Evolutionary conservation across 1,140 invertebrate genomes (phyloP), one percentile per base, ranked within the genome.

Genomic region (Sinonovacula constricta): DNA sequence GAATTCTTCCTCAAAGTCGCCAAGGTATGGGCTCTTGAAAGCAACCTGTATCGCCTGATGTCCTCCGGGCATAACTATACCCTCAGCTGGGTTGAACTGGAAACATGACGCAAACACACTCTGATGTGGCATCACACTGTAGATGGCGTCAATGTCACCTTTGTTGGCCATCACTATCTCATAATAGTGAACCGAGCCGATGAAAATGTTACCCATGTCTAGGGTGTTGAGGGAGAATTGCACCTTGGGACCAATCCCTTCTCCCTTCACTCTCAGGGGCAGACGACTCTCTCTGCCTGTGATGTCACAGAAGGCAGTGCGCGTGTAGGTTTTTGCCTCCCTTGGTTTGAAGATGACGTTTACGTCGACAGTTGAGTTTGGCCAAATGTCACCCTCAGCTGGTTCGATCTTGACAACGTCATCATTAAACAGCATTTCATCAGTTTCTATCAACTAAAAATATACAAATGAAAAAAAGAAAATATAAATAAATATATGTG

Each of bases 311-410:
- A 87, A 91, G 28, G 88, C 89, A 28, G 87, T 91, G 26, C 84
- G 67, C 15, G 83, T 87, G 81, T 91, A 91, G n/a, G 70, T 82
- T 54, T 86, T 85, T 30, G 89, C 89, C 81, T 91, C 86, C 36
- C 86, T 79, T 69, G 91, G 91, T 68, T 88, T 88, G 81, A 92
- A 91, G 67, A 90, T 86, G 7, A 92, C 80, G 65, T 72, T 90
- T 24, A 91, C 83, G 59, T 91, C 87, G 51, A 85, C 80, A 45
- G 83, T 81, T 1, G 87, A 88, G 71, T 91, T 87, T 56, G 91
- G 91, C 91, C 91, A 92, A 33, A 92, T 89, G 49, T 92, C 90
- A 22, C 90, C 91, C 60, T 91, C 91, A n/a, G 86, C 79, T 39
- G 91, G 91, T 65, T 91, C 89, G 78, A 91, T 88, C 63, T 85